A percentile compares a stretch with the other conserved stretches of the same genome.
phyloP scores from a whole-genome alignment of 2,113 vertebrate genomes.

The Scytalopus superciliaris region DNA sequence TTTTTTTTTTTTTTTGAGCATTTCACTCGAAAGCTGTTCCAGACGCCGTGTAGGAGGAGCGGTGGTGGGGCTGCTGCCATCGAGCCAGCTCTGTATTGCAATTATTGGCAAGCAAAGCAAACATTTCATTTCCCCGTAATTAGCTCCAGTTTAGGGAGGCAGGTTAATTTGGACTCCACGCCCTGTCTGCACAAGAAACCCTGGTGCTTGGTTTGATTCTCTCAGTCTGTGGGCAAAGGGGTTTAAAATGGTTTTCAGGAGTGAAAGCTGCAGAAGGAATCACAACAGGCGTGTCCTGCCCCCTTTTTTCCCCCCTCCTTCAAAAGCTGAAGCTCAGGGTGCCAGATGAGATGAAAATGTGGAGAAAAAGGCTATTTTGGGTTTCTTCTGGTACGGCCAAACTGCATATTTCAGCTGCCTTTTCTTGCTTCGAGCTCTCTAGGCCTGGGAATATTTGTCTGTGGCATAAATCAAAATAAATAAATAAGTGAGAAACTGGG shows the following conservation, averaged over 20 bases:
- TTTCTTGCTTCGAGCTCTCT: neutral
- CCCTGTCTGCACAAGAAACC: conserved; percentile 30
- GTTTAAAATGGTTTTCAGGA: neutral
- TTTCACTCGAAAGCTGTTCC: neutral
- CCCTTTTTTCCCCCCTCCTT: neutral
- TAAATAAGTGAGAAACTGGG: neutral
- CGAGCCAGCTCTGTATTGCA: conserved; percentile 28
- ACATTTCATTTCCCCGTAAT: conserved; percentile 64
- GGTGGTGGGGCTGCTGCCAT: conserved; percentile 1
- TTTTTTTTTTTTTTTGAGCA: neutral
- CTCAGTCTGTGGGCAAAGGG: neutral
- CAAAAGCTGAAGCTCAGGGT: neutral
- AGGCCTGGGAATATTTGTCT: neutral
- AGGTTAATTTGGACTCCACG: conserved; percentile 53
- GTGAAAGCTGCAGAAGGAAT: neutral
- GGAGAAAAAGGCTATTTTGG: neutral
- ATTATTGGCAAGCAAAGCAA: conserved; percentile 61
- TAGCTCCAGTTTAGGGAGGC: conserved; percentile 53
- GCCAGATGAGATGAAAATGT: neutral
- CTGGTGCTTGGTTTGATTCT: neutral
- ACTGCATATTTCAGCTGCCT: neutral
- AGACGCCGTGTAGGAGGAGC: conserved; percentile 2
- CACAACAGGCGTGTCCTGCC: rapidly evolving
- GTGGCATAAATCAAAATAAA: neutral
- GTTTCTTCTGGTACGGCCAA: neutral